Percentiles rank a stretch among this genome's conserved stretches.
Conservation (phyloP, 2,113 vertebrate genomes). For the Tychaedon coryphoeus region DNA sequence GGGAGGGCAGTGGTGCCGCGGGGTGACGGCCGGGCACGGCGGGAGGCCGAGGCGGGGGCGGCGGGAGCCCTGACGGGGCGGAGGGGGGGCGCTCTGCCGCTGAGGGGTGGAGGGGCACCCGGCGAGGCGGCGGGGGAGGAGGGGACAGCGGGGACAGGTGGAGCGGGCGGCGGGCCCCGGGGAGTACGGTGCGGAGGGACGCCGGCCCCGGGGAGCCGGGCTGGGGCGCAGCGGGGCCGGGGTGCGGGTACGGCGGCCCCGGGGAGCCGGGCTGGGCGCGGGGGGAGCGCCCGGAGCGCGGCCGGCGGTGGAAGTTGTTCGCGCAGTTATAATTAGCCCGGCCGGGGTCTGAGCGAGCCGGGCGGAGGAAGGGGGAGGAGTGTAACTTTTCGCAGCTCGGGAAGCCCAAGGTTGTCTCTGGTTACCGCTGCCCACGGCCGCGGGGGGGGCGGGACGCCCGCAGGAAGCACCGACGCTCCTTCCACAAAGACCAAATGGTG, state of each 20-base stretch:
- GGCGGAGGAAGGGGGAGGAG: conserved; percentile 43
- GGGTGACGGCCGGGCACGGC: not conserved
- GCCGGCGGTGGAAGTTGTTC: conserved; percentile 21
- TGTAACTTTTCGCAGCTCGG: conserved; percentile 60
- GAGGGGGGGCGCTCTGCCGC: not conserved
- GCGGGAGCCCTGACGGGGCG: not conserved
- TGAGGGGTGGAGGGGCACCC: too few species aligned
- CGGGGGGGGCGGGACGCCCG: not conserved
- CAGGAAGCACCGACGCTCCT: conserved; percentile 36
- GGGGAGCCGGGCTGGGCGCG: not conserved
- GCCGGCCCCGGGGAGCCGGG: too few species aligned
- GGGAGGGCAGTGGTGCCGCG: not conserved
- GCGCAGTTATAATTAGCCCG: conserved; percentile 55
- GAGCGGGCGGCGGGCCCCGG: too few species aligned
- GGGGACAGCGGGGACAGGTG: too few species aligned
- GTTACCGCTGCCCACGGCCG: conserved; percentile 18
- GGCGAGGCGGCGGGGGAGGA: too few species aligned
- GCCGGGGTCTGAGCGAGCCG: not conserved
- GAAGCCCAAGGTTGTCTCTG: conserved; percentile 45
- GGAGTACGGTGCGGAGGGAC: not conserved
- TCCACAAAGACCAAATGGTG: conserved; percentile 53
- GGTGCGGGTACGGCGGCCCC: not conserved
- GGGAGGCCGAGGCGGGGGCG: not conserved
- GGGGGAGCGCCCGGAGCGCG: not conserved
- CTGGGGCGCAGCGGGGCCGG: not conserved